Conservation (phyloP, 2,888 invertebrate species). For the Cartodere bifasciata region DNA sequence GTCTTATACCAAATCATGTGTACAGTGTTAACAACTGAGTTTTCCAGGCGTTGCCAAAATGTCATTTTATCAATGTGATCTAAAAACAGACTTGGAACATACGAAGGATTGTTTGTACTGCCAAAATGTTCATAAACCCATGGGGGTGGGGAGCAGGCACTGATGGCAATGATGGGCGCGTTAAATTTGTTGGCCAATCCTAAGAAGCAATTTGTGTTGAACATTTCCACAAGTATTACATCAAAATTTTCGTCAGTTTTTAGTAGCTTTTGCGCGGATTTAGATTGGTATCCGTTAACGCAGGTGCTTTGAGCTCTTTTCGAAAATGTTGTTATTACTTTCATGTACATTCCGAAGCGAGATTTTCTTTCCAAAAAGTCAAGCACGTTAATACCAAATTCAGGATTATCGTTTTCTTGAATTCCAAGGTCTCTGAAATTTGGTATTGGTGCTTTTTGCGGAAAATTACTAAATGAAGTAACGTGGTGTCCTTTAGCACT, state of each 20-base stretch:
- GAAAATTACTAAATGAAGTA: constrained; percentile 54
- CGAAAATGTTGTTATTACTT: too few relatives aligned
- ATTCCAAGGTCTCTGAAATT: constrained; percentile 47
- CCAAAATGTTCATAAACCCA: constrained; percentile 35
- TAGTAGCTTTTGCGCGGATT: constrained; percentile 30
- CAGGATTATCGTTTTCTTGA: too few relatives aligned
- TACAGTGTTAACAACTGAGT: constrained; percentile 19
- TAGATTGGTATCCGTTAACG: constrained; percentile 19
- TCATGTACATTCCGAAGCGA: too few relatives aligned
- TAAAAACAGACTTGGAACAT: constrained; percentile 36
- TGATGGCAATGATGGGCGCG: constrained; percentile 44
- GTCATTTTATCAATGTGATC: constrained; percentile 20
- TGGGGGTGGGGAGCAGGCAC: constrained; percentile 37
- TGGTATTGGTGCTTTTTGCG: constrained; percentile 34
- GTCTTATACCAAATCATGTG: background rate
- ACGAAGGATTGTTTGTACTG: constrained; percentile 35
- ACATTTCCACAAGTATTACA: constrained; percentile 52
- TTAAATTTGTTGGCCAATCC: constrained; percentile 48
- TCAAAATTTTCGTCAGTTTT: constrained; percentile 43
- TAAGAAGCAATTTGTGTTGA: constrained; percentile 56
- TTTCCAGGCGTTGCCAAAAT: constrained; percentile 24
- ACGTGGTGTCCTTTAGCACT: constrained; percentile 51
- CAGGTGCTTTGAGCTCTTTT: too few relatives aligned
- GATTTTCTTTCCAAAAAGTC: too few relatives aligned
- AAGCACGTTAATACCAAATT: too few relatives aligned